phyloP scores from a whole-genome alignment of 1,140 invertebrate species.

The Caerostris extrusa region DNA sequence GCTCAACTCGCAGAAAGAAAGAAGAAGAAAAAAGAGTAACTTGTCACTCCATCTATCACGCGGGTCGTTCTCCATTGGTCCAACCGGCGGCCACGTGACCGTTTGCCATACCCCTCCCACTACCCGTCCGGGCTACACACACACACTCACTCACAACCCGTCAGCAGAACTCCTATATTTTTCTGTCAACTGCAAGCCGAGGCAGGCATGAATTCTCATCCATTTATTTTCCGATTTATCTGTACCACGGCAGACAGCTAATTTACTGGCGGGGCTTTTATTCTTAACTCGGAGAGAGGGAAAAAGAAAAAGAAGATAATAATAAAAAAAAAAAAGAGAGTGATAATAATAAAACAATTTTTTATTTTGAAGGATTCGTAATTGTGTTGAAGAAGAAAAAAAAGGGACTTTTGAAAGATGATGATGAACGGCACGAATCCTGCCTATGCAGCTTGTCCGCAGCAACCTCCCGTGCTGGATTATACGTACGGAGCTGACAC shows the following conservation, averaged over 20 bases:
- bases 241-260: conserved; percentile 76
- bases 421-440: conserved; percentile 78
- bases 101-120: neutral
- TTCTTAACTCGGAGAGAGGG: neutral
- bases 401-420: conserved; percentile 42
- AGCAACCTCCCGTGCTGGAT: conserved; percentile 86
- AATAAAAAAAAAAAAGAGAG: neutral
- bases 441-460: conserved; percentile 76
- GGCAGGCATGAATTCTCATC: conserved; percentile 78
- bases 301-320: neutral
- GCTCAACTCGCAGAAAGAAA: neutral
- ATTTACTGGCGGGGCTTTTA: conserved; percentile 58
- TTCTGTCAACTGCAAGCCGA: conserved; percentile 76
- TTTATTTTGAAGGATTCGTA: neutral
- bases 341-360: neutral
- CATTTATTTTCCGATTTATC: conserved; percentile 79
- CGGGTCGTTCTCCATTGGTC: conserved; percentile 55
- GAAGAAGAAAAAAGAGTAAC: conserved; percentile 47
- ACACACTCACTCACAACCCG: neutral
- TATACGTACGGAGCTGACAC: conserved; percentile 50
- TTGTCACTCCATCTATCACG: conserved; percentile 71
- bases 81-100: conserved; percentile 67
- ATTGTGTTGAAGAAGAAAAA: conserved; percentile 32
- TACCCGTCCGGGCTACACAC: conserved; percentile 3
- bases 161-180: conserved; percentile 55